Percentiles rank a stretch among this genome's conserved stretches.
These are phyloP conservation scores for Cephus spinipes DNA, from an alignment of 2,888 invertebrate species.

Conservation along the genomic window DNA sequence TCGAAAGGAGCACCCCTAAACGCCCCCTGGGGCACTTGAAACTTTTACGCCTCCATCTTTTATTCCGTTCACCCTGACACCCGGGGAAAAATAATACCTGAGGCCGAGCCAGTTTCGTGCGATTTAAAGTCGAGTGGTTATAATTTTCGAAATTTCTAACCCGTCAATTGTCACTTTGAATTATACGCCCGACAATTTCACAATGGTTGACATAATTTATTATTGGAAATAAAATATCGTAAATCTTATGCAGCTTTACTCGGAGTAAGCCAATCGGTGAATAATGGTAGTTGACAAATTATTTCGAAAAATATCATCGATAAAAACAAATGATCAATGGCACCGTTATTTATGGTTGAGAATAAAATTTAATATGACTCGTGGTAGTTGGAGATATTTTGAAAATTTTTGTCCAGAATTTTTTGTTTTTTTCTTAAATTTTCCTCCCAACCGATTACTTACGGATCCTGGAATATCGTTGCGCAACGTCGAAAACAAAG, in stretches of 20 bases:
- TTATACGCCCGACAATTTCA: neutral
- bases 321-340: neutral
- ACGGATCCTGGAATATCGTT: neutral
- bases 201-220: neutral
- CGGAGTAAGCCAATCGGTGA: neutral
- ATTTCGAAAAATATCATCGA: neutral
- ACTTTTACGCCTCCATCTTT: slow-evolving; percentile 39
- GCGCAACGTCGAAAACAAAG: slow-evolving; percentile 1
- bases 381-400: neutral
- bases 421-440: neutral
- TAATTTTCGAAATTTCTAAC: neutral
- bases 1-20: slow-evolving; percentile 35
- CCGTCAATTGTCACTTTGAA: neutral
- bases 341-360: neutral
- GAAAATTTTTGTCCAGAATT: neutral
- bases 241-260: neutral
- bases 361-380: neutral
- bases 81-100: neutral
- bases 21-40: slow-evolving; percentile 39
- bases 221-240: neutral
- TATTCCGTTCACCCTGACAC: slow-evolving; percentile 7
- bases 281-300: neutral
- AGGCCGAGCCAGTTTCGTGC: neutral
- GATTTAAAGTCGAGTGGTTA: neutral
- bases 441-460: neutral